Evolutionary conservation across 2,113 vertebrate genomes (phyloP), one percentile per base, ranked within the genome.

Genomic region (Herpetotheres cachinnans): DNA sequence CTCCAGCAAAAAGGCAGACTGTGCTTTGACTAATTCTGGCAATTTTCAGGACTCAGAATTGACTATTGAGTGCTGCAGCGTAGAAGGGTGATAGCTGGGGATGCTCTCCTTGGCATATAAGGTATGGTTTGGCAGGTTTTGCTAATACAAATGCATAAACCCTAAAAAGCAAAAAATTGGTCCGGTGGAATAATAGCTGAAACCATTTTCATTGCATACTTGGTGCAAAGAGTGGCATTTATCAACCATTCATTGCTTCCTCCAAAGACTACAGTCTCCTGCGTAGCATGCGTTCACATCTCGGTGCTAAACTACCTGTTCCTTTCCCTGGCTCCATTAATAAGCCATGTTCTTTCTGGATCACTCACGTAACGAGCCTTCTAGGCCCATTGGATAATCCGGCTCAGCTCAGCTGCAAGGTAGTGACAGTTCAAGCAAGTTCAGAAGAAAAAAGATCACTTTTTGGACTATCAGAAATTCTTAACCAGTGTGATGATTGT

Each of bases 351-450:
- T 65, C 27, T 49, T 40, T 42, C 44, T 11, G n/a, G 13, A 9
- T 29, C 26, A 0, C 11, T 20, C 47, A 1, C 0, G 1, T 17
- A 34, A 32, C 7, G 17, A 46, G 19, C 29, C 14, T 20, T 20
- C 49, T 14, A 22, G 36, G 32, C 63, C 24, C 2, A 1, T 40
- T 34, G 19, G 30, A 30, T 32, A 11, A 42, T 12, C 47, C 80
- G 24, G 30, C 62, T 82, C 32, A 15, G 38, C 61, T 74, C 46
- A 26, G 21, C 54, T 34, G 52, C 38, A 38, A 24, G 8, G 29
- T 29, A 40, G 22, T 29, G 65, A 29, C 7, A 27, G 49, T 47
- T n/a, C 42, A 17, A 63, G 42, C 58, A 40, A 49, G n/a, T 49
- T 49, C 77, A 26, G 58, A n/a, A 81, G 55, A 18, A 5, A 56